Conservation (phyloP, 2,113 vertebrate species). For the Chamaetylas fuelleborni region DNA sequence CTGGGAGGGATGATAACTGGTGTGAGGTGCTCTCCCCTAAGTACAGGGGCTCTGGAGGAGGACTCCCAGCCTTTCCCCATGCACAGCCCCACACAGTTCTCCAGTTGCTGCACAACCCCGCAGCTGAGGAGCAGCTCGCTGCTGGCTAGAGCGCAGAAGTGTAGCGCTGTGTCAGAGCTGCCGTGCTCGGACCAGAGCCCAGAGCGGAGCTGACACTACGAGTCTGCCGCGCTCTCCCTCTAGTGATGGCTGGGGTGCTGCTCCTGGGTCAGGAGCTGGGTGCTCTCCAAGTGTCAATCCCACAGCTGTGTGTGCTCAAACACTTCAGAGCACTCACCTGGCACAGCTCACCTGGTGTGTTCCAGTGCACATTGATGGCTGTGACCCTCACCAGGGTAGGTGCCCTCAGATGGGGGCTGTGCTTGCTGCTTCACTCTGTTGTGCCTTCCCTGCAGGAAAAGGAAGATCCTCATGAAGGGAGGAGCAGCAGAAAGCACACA, state of each 20-base stretch:
- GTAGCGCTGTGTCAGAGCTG: background rate
- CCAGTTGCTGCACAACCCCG: background rate
- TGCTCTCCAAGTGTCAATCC: background rate
- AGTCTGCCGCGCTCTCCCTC: background rate
- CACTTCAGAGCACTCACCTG: background rate
- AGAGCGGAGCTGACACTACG: background rate
- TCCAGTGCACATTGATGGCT: background rate
- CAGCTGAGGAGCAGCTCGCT: background rate
- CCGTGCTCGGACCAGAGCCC: background rate
- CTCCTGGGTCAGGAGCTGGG: background rate
- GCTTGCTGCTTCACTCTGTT: background rate
- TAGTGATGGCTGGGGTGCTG: background rate
- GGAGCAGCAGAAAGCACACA: background rate
- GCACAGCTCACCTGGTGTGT: background rate
- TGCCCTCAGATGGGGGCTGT: background rate
- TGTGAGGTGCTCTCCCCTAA: background rate
- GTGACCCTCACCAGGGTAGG: background rate
- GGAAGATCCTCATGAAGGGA: constrained; percentile 63
- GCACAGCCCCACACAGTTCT: background rate
- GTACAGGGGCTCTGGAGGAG: background rate
- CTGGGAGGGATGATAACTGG: background rate
- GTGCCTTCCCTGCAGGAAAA: constrained; percentile 70
- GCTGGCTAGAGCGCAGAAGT: background rate
- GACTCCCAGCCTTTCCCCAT: background rate
- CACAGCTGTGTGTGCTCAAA: background rate